These are phyloP conservation scores for Drosophila prosaltans DNA, from an alignment of 1,140 invertebrate genomes.

Conservation along the genomic window DNA sequence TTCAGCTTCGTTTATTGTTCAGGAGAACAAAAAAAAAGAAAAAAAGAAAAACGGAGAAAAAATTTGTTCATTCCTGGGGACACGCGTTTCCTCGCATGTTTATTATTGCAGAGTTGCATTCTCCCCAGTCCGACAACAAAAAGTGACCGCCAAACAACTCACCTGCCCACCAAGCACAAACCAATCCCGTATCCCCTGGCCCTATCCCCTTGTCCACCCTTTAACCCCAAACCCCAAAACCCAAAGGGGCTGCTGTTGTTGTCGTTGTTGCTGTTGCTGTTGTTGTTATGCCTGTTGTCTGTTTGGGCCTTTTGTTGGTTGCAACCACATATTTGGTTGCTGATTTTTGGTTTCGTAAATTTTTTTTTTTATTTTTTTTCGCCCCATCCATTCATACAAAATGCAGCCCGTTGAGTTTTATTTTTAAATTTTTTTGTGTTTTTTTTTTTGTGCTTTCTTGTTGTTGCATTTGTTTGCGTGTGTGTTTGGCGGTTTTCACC, in stretches of 20 bases:
- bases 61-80: conserved; percentile 29
- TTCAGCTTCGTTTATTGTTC: conserved; percentile 50
- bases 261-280: neutral
- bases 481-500: conserved; percentile 75
- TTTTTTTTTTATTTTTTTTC: conserved; percentile 37
- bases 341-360: conserved; percentile 82
- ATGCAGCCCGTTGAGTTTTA: conserved; percentile 31
- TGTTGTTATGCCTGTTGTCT: conserved; percentile 36
- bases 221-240: conserved; percentile 2
- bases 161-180: conserved; percentile 39
- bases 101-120: conserved; percentile 61
- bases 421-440: conserved; percentile 19
- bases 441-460: conserved; percentile 58
- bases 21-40: conserved; percentile 8
- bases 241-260: conserved; percentile 27
- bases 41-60: neutral
- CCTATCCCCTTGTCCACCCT: conserved; percentile 7
- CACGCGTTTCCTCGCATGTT: conserved; percentile 70
- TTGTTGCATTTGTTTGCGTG: conserved; percentile 59
- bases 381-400: conserved; percentile 40
- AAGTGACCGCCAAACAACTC: conserved; percentile 68
- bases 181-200: neutral
- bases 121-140: conserved; percentile 28
- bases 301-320: conserved; percentile 76
- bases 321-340: conserved; percentile 82